Percentiles rank a stretch among this genome's conserved stretches.
Evolutionary conservation across 1,140 invertebrate genomes (phyloP).

Genomic region (Zaprionus africanus): DNA sequence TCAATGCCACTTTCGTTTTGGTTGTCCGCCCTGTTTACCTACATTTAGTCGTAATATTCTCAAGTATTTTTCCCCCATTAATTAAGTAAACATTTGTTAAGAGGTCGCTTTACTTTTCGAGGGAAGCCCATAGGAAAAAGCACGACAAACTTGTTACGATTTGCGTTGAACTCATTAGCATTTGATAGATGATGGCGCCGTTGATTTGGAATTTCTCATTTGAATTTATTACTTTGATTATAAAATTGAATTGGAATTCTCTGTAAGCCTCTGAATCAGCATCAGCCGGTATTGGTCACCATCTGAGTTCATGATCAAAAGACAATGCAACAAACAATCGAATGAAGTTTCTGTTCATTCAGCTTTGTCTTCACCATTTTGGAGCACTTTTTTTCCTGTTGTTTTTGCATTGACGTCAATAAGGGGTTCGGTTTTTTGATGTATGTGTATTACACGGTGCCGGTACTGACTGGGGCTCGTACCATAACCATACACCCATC

Average conservation of each 20-base stretch:
- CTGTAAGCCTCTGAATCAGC: conserved; percentile 57
- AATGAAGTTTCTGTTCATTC: conserved; percentile 17
- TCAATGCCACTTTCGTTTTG: conserved; percentile 28
- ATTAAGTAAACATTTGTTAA: conserved; percentile 64
- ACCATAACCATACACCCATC: conserved; percentile 4
- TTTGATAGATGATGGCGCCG: conserved; percentile 37
- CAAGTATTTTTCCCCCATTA: conserved; percentile 72
- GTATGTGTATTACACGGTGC: conserved; percentile 1
- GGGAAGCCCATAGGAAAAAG: conserved; percentile 57
- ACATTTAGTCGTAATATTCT: conserved; percentile 35
- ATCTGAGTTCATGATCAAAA: conserved; percentile 44
- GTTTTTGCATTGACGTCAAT: conserved; percentile 68
- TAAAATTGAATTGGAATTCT: conserved; percentile 34
- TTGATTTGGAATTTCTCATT: conserved; percentile 45
- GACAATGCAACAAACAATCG: conserved; percentile 33
- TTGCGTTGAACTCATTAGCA: conserved; percentile 67
- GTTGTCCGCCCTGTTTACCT: conserved; percentile 49
- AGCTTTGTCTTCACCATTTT: conserved; percentile 31
- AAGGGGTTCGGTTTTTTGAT: not conserved
- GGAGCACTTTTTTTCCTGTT: conserved; percentile 41
- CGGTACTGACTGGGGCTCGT: conserved; percentile 35
- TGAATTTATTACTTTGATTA: conserved; percentile 16
- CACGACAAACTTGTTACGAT: conserved; percentile 38
- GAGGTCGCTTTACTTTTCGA: conserved; percentile 34
- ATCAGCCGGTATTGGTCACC: conserved; percentile 26